A percentile compares a stretch with the other conserved stretches of the same genome.
Conservation (phyloP, 1,140 invertebrate genomes). For the Ptiloglossa arizonensis region DNA sequence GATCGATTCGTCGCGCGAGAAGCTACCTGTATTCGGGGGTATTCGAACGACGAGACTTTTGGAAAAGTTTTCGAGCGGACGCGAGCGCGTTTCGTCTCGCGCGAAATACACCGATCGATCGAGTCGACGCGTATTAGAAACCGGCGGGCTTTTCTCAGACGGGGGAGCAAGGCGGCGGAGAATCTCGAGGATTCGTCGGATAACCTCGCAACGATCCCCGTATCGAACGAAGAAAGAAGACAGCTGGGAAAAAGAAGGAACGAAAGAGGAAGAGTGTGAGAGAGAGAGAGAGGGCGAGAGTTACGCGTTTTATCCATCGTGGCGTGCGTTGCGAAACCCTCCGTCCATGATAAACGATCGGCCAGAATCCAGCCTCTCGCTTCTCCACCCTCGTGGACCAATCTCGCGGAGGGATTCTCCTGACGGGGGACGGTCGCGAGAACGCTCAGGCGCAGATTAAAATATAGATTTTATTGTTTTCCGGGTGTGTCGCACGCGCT, state of each 20-base stretch:
- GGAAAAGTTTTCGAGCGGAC: no score
- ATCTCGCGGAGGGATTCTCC: conserved; percentile 58
- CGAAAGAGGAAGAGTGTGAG: background rate
- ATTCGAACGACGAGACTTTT: background rate
- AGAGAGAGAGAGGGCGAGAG: background rate
- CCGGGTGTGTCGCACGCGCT: conserved; percentile 63
- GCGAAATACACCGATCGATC: conserved; percentile 5
- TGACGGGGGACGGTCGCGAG: conserved; percentile 48
- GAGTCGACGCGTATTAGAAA: background rate
- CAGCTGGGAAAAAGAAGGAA: background rate
- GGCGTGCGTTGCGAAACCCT: conserved; percentile 43
- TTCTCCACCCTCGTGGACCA: conserved; percentile 51
- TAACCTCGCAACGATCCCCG: background rate
- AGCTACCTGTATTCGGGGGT: no score
- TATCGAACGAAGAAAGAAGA: background rate
- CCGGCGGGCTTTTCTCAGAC: background rate
- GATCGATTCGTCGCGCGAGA: no score
- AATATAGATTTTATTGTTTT: conserved; percentile 81
- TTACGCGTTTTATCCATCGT: conserved; percentile 41
- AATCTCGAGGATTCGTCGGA: background rate
- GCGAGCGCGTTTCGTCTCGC: background rate
- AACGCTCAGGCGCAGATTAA: conserved; percentile 73
- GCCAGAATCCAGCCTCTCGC: conserved; percentile 30
- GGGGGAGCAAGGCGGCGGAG: no score
- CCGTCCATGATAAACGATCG: conserved; percentile 75